Base-by-base conservation (phyloP, 2,888 invertebrate genomes). In the Dolichopus griseipennis region DNA sequence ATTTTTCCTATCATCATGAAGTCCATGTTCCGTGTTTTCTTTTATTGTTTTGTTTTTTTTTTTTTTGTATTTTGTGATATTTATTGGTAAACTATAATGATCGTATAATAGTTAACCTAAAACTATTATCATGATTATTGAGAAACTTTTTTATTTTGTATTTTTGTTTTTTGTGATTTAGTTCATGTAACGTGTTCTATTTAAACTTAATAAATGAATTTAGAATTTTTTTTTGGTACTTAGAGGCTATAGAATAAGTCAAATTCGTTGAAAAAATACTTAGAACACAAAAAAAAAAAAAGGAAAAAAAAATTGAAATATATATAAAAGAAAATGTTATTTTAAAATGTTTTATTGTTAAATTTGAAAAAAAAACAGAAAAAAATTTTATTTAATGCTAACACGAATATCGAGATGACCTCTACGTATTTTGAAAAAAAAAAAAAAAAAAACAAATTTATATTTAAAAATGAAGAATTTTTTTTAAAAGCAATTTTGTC, bases 1-100 rank as follows among this genome's bases (percentile, higher is more conserved):
- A 52, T 52, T 52, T 52, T 52, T 52, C 52, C 52, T 52, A 52
- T 52, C 18, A 52, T 52, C 52, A 52, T 52, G 52, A 52, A 52
- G 52, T 52, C 52, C 52, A 52, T 52, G 52, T 52, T 52, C 52
- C 52, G 6, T 52, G 52, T 52, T 52, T 52, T 18, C 15, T 6
- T 52, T 52, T n/a, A 34, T 37, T 7, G 52, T 15, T 52, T 52
- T 52, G 9, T n/a, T 52, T 2, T 52, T 52, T 52, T 52, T 7
- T 2, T 52, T 52, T 18, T 52, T 6, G 15, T 52, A 52, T 52
- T n/a, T 27, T 27, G 27, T 27, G 27, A 27, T 27, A 27, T 37
- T 37, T 37, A 37, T 37, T 37, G 37, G 37, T 12, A 12, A 37
- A 37, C 37, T 37, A 37, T 37, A 12, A 37, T 37, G 52, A 52